Evolutionary conservation across 2,888 invertebrate genomes (phyloP), one percentile per base, ranked within the genome.

Genomic region (Mellilla xanthometata): DNA sequence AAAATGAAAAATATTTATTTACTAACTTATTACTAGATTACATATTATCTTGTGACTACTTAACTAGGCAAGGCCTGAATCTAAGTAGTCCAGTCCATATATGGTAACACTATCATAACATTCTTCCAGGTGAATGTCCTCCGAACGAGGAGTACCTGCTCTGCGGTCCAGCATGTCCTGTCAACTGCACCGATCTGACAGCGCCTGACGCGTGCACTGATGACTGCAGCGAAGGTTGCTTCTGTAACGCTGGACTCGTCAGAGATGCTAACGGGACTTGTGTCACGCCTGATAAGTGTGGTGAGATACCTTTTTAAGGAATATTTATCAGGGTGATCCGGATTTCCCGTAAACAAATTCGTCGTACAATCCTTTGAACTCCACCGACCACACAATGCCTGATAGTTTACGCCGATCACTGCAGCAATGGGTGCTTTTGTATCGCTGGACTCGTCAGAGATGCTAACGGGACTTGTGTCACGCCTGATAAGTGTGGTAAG

Each of bases 401-500:
- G 70, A 74, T 2, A n/a, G 47, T 55, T 11, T 88, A 87, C 39
- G 46, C 63, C 0, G 76, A 76, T 0, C 75, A 79, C 24, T 89
- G 89, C 35, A 62, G 73, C 0, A 82, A 86, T 19, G 89, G 88
- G 0, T 89, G 89, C 65, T 89, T 86, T 75, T 89, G 89, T 52
- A 76, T 75, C 43, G 42, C 74, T 0, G 88, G 85, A 0, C 83
- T 64, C 53, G 62, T 89, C 54, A 74, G 86, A 36, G 62, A 78
- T 7, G 79, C 80, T 1, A 87, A 81, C n/a, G 81, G 76, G 0
- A 80, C 78, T 0, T 89, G 89, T 42, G 81, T 88, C 2, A 71
- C 56, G 1, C 68, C 70, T 46, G 79, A 81, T 7, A 60, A 74
- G 34, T 89, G 88, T 52, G 72, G 79, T 80, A 47, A 62, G 66